Evolutionary conservation across 2,888 invertebrate genomes (phyloP).

Genomic region (Pharmacophagus antenor): DNA sequence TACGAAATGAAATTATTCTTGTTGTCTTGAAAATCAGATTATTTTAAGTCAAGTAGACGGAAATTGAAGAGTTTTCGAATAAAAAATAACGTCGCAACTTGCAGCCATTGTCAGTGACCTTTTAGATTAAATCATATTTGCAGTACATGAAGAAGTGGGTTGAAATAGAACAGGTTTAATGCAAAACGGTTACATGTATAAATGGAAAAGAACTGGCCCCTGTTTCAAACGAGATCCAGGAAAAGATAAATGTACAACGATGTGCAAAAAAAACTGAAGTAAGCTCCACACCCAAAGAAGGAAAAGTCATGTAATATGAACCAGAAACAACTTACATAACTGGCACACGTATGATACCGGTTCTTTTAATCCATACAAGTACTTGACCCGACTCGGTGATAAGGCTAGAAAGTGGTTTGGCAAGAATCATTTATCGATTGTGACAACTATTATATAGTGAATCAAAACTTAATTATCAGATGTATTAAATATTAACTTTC

Average conservation of each 20-base stretch:
- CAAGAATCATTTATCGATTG: slow-evolving; percentile 2
- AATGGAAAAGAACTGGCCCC: slow-evolving; percentile 10
- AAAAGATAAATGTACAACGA: slow-evolving; percentile 19
- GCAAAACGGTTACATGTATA: neutral
- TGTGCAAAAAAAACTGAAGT: slow-evolving; percentile 16
- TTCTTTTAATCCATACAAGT: slow-evolving; percentile 28
- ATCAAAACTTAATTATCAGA: neutral
- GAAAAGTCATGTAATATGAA: slow-evolving; percentile 31
- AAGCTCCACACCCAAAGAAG: slow-evolving; percentile 21
- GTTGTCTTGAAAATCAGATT: neutral
- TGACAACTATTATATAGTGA: slow-evolving; percentile 3
- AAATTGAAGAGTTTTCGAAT: slow-evolving; percentile 10
- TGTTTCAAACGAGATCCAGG: slow-evolving; percentile 20
- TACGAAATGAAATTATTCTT: no score
- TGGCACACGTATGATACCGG: slow-evolving; percentile 24
- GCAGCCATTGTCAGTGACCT: slow-evolving; percentile 22
- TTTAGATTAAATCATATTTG: slow-evolving; percentile 16
- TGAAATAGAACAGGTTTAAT: slow-evolving; percentile 16
- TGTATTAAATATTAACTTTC: slow-evolving; percentile 9
- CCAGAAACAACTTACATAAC: slow-evolving; percentile 30
- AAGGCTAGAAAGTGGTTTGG: slow-evolving; percentile 29
- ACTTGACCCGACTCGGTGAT: slow-evolving; percentile 29
- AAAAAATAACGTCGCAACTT: slow-evolving; percentile 20
- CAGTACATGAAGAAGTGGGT: slow-evolving; percentile 15
- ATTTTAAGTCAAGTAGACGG: neutral